Percentiles rank a stretch among this genome's conserved stretches.
These are phyloP conservation scores for Drosophila sproati DNA, from an alignment of 1,140 invertebrate species.

Conservation along the genomic window DNA sequence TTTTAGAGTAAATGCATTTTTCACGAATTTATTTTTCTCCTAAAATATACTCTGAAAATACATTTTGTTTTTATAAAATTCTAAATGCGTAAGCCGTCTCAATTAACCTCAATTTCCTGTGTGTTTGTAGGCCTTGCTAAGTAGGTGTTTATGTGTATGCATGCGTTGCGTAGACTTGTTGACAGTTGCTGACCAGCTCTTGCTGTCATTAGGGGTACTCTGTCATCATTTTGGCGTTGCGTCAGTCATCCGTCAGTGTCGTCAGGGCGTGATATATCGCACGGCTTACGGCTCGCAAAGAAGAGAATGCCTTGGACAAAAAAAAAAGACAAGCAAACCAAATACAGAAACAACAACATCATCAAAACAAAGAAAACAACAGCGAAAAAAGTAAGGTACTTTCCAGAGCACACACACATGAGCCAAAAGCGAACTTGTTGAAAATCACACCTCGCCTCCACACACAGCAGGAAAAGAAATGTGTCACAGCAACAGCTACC, in stretches of 20 bases:
- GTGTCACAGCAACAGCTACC: conserved; percentile 55
- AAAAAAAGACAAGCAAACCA: background rate
- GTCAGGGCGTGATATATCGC: conserved; percentile 61
- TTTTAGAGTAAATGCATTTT: no score
- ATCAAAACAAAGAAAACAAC: conserved; percentile 5
- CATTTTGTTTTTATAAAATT: background rate
- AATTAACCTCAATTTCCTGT: conserved; percentile 2
- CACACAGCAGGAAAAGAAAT: conserved; percentile 42
- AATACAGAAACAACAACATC: conserved; percentile 41
- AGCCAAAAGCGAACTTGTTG: conserved; percentile 69
- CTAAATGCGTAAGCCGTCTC: background rate
- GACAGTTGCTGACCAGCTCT: conserved; percentile 52
- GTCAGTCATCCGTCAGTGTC: conserved; percentile 68
- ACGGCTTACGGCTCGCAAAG: conserved; percentile 33
- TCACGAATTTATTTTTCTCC: no score
- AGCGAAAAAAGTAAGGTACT: conserved; percentile 14
- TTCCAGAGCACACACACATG: conserved; percentile 19
- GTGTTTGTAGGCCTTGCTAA: background rate
- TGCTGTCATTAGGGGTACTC: conserved; percentile 58
- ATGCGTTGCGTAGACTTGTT: conserved; percentile 8
- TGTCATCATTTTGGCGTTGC: conserved; percentile 37
- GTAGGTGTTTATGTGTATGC: background rate
- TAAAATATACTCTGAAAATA: no score
- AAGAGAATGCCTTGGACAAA: no score
- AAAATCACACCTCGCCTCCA: conserved; percentile 69